Evolutionary conservation across 2,888 invertebrate genomes (phyloP).

Genomic region (Drosophila leonis): DNA sequence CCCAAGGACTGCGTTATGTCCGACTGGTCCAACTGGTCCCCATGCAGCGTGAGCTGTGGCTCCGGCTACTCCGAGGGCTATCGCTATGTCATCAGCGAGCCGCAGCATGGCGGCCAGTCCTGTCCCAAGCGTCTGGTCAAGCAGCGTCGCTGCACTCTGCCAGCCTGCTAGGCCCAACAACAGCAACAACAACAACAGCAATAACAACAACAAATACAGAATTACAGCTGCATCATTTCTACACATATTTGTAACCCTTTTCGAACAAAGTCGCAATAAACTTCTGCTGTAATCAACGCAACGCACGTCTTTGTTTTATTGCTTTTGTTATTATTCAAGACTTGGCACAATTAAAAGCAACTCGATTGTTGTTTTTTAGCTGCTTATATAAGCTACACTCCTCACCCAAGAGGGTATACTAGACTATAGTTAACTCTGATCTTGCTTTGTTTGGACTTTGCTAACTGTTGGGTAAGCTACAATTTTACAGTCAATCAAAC

Average conservation of each 20-base stretch:
- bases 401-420: constrained; percentile 2
- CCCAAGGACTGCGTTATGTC: constrained; percentile 90
- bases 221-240: neutral
- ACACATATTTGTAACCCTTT: constrained; percentile 1
- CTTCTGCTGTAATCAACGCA: constrained; percentile 6
- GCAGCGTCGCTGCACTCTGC: constrained; percentile 82
- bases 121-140: constrained; percentile 83
- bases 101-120: constrained; percentile 80
- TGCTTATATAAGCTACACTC: neutral
- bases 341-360: constrained; percentile 21
- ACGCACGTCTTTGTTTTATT: constrained; percentile 3
- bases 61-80: constrained; percentile 89
- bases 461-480: neutral
- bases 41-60: constrained; percentile 93
- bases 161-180: constrained; percentile 69
- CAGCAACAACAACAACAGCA: neutral
- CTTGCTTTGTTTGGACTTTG: neutral
- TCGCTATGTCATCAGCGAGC: constrained; percentile 79
- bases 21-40: constrained; percentile 93
- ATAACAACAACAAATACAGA: neutral
- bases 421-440: neutral
- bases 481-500: neutral
- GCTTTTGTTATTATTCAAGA: neutral
- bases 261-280: constrained; percentile 23
- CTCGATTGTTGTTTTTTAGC: neutral